Evolutionary conservation across 1,140 invertebrate genomes (phyloP), one percentile per base, ranked within the genome.

Genomic region (Drosophila orena): DNA sequence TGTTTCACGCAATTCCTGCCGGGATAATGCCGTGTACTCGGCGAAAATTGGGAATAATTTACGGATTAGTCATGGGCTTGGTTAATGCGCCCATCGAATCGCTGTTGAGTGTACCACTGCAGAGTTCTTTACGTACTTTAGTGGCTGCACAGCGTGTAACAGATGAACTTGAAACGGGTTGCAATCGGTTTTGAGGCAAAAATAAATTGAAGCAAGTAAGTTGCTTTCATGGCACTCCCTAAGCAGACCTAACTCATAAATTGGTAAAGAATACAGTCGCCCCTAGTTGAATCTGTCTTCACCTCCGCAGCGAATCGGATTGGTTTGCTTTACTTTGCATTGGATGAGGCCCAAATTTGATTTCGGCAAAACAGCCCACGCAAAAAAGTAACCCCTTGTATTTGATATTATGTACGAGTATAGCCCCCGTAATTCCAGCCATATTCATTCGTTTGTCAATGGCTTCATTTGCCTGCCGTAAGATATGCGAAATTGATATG

Each of bases 401-500:
- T 54, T 43, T 14, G n/a, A 6, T 5, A n/a, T 68, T 17, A 22
- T 37, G 4, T 37, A 37, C 14, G 8, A 3, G 27, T 37, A 65
- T 60, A 24, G 20, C 40, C 7, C 42, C 46, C 27, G 27, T 5
- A 37, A 69, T 34, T 58, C 37, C 17, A 11, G 35, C 55, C 24
- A 56, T 64, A 46, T 64, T 47, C 66, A 40, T 65, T 46, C 49
- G 49, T 34, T 38, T 69, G 64, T 54, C 54, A 72, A 71, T 34
- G 49, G 69, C 40, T 55, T 75, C 54, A 44, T 64, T 66, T 68
- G 47, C 15, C 42, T 43, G 52, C 38, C 61, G 69, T 77, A 66
- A 81, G 77, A 81, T 81, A 81, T 81, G 72, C 54, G 47, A 81
- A 77, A 77, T 81, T 77, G 60, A 81, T 81, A 78, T 62, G 60